phyloP scores from a whole-genome alignment of 1,140 invertebrate species.

The Lepidurus packardi region DNA sequence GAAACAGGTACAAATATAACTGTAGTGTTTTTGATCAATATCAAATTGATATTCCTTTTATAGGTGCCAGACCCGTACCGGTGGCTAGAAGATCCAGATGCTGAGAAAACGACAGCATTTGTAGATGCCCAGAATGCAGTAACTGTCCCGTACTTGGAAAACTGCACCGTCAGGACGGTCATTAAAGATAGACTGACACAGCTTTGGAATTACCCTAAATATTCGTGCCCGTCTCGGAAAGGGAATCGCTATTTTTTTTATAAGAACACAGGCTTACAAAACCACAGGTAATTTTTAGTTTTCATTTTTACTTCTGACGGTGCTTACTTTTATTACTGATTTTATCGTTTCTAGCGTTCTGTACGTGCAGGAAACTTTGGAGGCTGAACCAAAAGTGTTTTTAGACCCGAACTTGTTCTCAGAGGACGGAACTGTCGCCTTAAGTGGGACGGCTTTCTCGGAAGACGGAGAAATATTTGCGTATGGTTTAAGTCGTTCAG shows the following conservation, averaged over 20 bases:
- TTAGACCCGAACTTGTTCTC: slow-evolving; percentile 91
- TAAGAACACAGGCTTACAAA: slow-evolving; percentile 92
- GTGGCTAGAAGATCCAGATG: slow-evolving; percentile 94
- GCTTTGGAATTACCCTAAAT: slow-evolving; percentile 95
- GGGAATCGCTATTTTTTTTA: slow-evolving; percentile 87
- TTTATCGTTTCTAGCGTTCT: slow-evolving; percentile 65
- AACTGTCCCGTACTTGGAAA: slow-evolving; percentile 75
- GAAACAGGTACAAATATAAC: slow-evolving; percentile 27
- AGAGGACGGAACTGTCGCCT: slow-evolving; percentile 84
- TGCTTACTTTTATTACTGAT: slow-evolving; percentile 10
- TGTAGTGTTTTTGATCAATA: slow-evolving; percentile 25
- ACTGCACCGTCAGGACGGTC: slow-evolving; percentile 63
- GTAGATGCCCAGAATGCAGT: slow-evolving; percentile 87
- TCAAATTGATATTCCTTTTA: slow-evolving; percentile 38
- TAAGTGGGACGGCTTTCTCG: slow-evolving; percentile 73
- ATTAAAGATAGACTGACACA: slow-evolving; percentile 74
- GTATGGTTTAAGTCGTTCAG: slow-evolving; percentile 84
- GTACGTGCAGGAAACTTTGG: slow-evolving; percentile 78
- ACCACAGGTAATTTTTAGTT: slow-evolving; percentile 66
- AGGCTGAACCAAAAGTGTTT: slow-evolving; percentile 77
- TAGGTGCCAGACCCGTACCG: slow-evolving; percentile 88
- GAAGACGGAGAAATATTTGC: slow-evolving; percentile 85
- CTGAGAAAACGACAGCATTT: slow-evolving; percentile 83
- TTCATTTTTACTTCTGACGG: slow-evolving; percentile 2
- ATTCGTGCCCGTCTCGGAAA: slow-evolving; percentile 73